These are phyloP conservation scores for Lordiphosa fenestrarum DNA, from an alignment of 2,888 invertebrate species.

Conservation along the genomic window DNA sequence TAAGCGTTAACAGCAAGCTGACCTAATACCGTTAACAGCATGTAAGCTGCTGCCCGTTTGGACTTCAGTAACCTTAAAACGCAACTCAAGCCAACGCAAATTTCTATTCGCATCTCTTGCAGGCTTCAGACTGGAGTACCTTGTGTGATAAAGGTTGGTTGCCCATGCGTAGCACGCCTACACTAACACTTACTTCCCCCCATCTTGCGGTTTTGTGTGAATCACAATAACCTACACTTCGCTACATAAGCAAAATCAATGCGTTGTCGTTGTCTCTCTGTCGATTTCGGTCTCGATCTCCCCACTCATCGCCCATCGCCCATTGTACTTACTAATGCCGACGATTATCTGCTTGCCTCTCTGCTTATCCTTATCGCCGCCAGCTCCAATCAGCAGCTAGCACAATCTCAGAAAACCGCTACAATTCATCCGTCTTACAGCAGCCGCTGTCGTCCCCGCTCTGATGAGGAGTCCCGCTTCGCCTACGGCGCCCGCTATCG, in stretches of 20 bases:
- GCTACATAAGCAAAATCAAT: conserved; percentile 18
- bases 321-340: conserved; percentile 1
- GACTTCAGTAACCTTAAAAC: conserved; percentile 42
- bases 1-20: conserved; percentile 32
- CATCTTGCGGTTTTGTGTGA: not conserved
- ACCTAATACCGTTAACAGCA: conserved; percentile 41
- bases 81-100: conserved; percentile 61
- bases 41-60: conserved; percentile 47
- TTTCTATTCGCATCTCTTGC: conserved; percentile 72
- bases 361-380: conserved; percentile 26
- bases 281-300: conserved; percentile 22
- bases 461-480: conserved; percentile 88
- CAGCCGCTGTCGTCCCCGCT: conserved; percentile 83
- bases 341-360: conserved; percentile 30
- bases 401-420: conserved; percentile 81
- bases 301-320: not conserved
- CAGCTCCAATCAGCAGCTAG: conserved; percentile 81
- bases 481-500: conserved; percentile 84
- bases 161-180: conserved; percentile 43
- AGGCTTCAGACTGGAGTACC: conserved; percentile 79
- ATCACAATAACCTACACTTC: conserved; percentile 2
- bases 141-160: conserved; percentile 79
- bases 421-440: conserved; percentile 82
- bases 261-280: conserved; percentile 8
- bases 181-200: conserved; percentile 4